Percentiles rank a stretch among this genome's conserved stretches.
Conservation (phyloP, 2,797 vertebrate species). For the Siniperca undulata region DNA sequence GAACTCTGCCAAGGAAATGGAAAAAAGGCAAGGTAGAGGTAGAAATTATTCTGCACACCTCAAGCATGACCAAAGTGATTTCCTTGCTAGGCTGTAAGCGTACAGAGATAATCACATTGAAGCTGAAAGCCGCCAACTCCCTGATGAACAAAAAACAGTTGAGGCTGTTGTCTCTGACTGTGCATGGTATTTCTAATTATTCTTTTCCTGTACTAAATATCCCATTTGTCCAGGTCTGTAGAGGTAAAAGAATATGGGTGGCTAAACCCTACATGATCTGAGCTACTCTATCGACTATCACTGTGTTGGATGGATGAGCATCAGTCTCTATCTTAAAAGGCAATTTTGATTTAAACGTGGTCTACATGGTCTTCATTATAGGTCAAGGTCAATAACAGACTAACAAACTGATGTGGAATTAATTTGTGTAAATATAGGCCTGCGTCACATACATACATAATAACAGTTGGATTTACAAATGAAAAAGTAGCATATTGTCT, state of each 20-base stretch:
- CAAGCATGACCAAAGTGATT: conserved; percentile 47
- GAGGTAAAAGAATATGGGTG: no score
- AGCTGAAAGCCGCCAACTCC: neutral
- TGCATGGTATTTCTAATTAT: neutral
- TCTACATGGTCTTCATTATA: neutral
- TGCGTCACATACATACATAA: neutral
- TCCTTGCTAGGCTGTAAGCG: conserved; percentile 12
- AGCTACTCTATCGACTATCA: neutral
- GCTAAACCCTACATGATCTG: neutral
- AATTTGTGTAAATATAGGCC: neutral
- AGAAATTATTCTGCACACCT: conserved; percentile 13
- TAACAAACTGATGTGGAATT: no score
- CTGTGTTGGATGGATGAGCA: neutral
- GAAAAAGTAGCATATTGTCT: neutral
- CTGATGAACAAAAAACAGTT: neutral
- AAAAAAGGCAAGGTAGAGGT: neutral
- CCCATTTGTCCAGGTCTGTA: neutral
- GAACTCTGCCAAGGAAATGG: conserved; percentile 3
- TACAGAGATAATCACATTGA: conserved; percentile 20
- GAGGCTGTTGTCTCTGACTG: neutral
- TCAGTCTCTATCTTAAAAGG: no score
- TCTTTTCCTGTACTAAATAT: neutral
- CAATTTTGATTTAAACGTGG: neutral
- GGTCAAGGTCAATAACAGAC: no score
- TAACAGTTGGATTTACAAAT: neutral